A percentile compares a stretch with the other conserved stretches of the same genome.
Evolutionary conservation across 2,113 vertebrate species (phyloP).

Genomic region (Callospermophilus lateralis): DNA sequence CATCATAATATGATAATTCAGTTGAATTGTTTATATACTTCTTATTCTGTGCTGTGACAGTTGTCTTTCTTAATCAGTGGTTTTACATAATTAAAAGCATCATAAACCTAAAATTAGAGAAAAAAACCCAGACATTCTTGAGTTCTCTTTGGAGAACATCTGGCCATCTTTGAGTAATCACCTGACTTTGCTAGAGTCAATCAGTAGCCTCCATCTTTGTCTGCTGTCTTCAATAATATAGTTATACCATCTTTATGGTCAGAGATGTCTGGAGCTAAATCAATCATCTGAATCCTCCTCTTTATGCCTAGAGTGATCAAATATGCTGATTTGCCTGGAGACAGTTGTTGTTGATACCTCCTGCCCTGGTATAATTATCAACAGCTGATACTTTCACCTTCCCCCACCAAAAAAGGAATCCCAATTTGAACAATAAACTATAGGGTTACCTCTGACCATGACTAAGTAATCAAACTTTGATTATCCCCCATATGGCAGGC

Average conservation of each 20-base stretch:
- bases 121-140: conserved; percentile 40
- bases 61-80: conserved; percentile 74
- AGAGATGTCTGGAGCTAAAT: conserved; percentile 46
- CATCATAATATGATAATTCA: conserved; percentile 52
- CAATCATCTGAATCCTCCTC: not conserved
- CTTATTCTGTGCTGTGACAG: conserved; percentile 67
- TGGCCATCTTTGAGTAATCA: conserved; percentile 47
- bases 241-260: not conserved
- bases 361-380: conserved; percentile 5
- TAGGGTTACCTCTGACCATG: not conserved
- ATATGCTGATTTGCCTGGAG: not conserved
- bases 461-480: conserved; percentile 8
- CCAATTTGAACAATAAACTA: not conserved
- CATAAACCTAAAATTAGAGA: conserved; percentile 66
- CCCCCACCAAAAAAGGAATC: not conserved
- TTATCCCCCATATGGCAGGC: not conserved
- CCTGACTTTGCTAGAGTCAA: conserved; percentile 23
- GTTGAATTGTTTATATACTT: conserved; percentile 53
- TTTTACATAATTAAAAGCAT: conserved; percentile 67
- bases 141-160: conserved; percentile 56
- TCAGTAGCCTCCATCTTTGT: not conserved
- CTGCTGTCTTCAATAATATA: not conserved
- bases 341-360: conserved; percentile 10
- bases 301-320: not conserved
- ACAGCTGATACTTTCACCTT: not conserved